phyloP scores from a whole-genome alignment of 92 coral and sea anemone genomes.

The Bergia puertoricense region DNA sequence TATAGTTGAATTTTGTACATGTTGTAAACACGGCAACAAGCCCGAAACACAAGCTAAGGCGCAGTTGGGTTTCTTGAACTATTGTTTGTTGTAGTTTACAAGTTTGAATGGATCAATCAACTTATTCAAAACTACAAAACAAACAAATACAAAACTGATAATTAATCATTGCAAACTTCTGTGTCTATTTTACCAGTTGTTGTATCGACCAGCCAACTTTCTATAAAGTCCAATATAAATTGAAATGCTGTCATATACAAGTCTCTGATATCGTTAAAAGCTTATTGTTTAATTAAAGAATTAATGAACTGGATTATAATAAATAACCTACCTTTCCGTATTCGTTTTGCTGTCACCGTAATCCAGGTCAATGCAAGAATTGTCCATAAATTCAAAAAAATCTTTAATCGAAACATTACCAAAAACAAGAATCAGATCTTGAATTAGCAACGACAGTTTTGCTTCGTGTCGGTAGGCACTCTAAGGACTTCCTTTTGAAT shows the following conservation, averaged over 20 bases:
- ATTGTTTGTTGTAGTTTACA: neutral
- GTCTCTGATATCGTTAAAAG: neutral
- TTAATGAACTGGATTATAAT: neutral
- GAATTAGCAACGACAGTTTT: neutral
- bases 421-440: neutral
- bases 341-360: neutral
- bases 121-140: neutral
- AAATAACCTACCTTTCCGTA: neutral
- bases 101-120: neutral
- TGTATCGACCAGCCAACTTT: neutral
- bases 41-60: no score
- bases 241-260: neutral
- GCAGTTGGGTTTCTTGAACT: neutral
- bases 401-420: neutral
- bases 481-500: neutral
- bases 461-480: neutral
- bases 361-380: neutral
- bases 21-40: no score
- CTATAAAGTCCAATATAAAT: neutral
- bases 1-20: no score
- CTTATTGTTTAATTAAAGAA: neutral
- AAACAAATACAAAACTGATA: neutral
- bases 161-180: neutral
- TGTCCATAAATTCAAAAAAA: neutral
- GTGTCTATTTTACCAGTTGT: neutral